Percentiles rank a stretch among this genome's conserved stretches.
These are phyloP conservation scores for Ia io DNA, from an alignment of 2,113 vertebrate species.

Conservation along the genomic window DNA sequence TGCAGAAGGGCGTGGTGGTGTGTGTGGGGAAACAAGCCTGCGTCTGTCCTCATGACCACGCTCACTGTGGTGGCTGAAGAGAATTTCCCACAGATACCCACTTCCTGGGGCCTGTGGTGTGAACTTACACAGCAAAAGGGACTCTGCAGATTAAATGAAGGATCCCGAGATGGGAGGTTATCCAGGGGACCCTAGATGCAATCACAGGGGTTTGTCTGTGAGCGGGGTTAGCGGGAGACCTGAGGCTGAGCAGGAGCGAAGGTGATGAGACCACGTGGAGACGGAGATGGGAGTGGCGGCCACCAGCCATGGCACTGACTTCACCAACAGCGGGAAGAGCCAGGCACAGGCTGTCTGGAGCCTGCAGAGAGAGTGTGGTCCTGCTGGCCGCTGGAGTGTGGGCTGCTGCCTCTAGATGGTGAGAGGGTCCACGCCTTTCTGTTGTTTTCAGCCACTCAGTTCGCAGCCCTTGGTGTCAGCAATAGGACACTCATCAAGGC, in stretches of 20 bases:
- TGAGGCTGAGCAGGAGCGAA: too few relatives aligned
- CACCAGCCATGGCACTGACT: neutral
- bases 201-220: neutral
- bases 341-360: neutral
- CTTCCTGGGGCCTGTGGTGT: accelerated
- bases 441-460: neutral
- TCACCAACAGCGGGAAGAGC: neutral
- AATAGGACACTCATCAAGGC: neutral
- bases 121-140: neutral
- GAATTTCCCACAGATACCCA: neutral
- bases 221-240: too few relatives aligned
- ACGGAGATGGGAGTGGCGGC: neutral
- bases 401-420: neutral
- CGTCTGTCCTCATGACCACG: accelerated
- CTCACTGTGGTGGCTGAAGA: neutral
- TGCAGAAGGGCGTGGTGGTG: neutral
- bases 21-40: neutral
- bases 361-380: neutral
- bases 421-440: neutral
- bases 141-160: neutral
- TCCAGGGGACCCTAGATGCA: neutral
- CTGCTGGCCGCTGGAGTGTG: neutral
- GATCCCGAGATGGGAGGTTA: neutral
- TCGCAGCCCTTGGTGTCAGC: neutral
- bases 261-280: neutral